Evolutionary conservation across 2,888 invertebrate species (phyloP).

Genomic region (Yponomeuta cagnagella): DNA sequence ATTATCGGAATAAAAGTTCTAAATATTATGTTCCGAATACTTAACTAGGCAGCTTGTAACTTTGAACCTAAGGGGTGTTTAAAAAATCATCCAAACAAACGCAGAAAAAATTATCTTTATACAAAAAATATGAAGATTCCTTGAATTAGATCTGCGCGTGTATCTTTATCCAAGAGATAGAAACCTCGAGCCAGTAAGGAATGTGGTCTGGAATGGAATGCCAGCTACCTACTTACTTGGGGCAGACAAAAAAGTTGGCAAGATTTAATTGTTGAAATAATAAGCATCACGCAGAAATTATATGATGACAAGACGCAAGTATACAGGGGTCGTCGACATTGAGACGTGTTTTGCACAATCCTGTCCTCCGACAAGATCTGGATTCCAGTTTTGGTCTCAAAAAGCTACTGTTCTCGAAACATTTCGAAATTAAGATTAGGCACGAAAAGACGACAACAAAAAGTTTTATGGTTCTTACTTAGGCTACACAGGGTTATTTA

Average conservation of each 20-base stretch:
- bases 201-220: neutral
- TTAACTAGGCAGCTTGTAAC: too few relatives aligned
- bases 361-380: constrained; percentile 11
- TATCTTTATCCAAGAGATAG: neutral
- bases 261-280: constrained; percentile 6
- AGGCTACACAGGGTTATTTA: too few relatives aligned
- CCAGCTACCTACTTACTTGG: neutral
- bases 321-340: constrained; percentile 16
- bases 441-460: neutral
- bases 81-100: too few relatives aligned
- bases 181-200: neutral
- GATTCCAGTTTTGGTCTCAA: constrained; percentile 1
- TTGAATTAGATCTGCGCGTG: neutral
- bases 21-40: too few relatives aligned
- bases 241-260: neutral
- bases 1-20: too few relatives aligned
- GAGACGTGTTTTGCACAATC: constrained; percentile 17
- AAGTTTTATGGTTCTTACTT: neutral
- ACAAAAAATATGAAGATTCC: too few relatives aligned
- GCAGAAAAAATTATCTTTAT: too few relatives aligned
- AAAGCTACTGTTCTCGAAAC: constrained; percentile 4
- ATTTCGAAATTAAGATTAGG: neutral
- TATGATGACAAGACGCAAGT: constrained; percentile 11
- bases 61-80: too few relatives aligned
- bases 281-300: constrained; percentile 16